These are phyloP conservation scores for Amphipyra berbera DNA, from an alignment of 2,888 invertebrate species.

Conservation along the genomic window DNA sequence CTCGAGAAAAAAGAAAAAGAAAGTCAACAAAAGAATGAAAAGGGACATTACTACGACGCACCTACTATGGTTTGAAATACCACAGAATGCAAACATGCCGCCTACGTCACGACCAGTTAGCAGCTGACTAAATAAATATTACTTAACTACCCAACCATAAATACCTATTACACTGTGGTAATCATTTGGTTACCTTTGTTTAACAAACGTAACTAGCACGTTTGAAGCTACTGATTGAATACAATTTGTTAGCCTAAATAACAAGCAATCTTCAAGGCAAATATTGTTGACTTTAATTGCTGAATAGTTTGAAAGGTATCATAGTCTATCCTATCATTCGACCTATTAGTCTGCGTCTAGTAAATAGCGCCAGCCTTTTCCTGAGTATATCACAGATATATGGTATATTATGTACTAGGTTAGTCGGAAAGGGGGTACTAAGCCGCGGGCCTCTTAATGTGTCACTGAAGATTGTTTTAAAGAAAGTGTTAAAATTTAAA, in stretches of 20 bases:
- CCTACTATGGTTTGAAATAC: conserved; percentile 5
- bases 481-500: too few relatives aligned
- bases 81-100: conserved; percentile 19
- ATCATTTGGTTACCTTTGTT: conserved; percentile 12
- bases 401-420: too few relatives aligned
- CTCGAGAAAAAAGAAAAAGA: not conserved
- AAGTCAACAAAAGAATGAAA: not conserved
- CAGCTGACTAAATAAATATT: conserved; percentile 48
- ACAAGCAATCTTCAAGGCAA: not conserved
- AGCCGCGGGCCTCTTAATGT: too few relatives aligned
- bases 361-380: too few relatives aligned
- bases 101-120: conserved; percentile 42
- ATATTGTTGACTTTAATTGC: not conserved
- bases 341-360: too few relatives aligned
- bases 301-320: too few relatives aligned
- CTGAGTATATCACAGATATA: too few relatives aligned
- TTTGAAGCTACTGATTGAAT: conserved; percentile 6
- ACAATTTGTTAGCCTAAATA: conserved; percentile 8
- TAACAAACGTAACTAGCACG: conserved; percentile 12
- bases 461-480: too few relatives aligned
- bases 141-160: conserved; percentile 35
- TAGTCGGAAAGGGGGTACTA: too few relatives aligned
- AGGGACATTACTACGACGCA: not conserved
- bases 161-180: conserved; percentile 25
- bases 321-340: too few relatives aligned